A percentile compares a stretch with the other conserved stretches of the same genome.
Evolutionary conservation across 2,888 invertebrate genomes (phyloP).

Genomic region (Koerneria pararmatus): DNA sequence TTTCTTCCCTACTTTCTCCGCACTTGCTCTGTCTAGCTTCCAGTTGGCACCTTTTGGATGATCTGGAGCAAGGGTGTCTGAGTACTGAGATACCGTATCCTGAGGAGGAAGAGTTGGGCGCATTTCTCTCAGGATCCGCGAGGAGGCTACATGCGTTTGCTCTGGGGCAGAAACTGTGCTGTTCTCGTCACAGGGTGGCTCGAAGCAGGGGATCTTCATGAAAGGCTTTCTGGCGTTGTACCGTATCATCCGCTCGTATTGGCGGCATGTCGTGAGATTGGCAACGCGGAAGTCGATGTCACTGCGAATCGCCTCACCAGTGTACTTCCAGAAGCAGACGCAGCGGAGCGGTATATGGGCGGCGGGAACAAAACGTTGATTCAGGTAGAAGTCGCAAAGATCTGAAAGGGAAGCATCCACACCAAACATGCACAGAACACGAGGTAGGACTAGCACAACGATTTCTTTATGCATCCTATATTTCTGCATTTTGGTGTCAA

Average conservation of each 20-base stretch:
- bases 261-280: slow-evolving; percentile 31
- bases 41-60: too few relatives aligned
- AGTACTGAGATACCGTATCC: too few relatives aligned
- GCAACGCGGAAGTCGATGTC: slow-evolving; percentile 40
- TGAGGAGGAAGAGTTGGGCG: too few relatives aligned
- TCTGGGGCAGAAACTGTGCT: not conserved
- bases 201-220: slow-evolving; percentile 30
- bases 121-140: too few relatives aligned
- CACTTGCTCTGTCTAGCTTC: too few relatives aligned
- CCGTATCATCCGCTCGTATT: slow-evolving; percentile 35
- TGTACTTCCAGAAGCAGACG: slow-evolving; percentile 50
- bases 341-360: slow-evolving; percentile 47
- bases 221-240: slow-evolving; percentile 30
- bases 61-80: slow-evolving; percentile 10
- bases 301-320: slow-evolving; percentile 29
- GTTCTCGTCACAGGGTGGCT: slow-evolving; percentile 29
- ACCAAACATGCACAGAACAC: too few relatives aligned
- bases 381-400: slow-evolving; percentile 54
- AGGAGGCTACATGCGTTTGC: not conserved
- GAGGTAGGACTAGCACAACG: too few relatives aligned
- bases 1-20: too few relatives aligned
- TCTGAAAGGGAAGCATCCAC: slow-evolving; percentile 40
- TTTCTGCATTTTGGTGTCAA: too few relatives aligned
- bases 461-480: too few relatives aligned
- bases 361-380: slow-evolving; percentile 30